Evolutionary conservation across 2,888 invertebrate species (phyloP).

Genomic region (Seladonia tumulorum): DNA sequence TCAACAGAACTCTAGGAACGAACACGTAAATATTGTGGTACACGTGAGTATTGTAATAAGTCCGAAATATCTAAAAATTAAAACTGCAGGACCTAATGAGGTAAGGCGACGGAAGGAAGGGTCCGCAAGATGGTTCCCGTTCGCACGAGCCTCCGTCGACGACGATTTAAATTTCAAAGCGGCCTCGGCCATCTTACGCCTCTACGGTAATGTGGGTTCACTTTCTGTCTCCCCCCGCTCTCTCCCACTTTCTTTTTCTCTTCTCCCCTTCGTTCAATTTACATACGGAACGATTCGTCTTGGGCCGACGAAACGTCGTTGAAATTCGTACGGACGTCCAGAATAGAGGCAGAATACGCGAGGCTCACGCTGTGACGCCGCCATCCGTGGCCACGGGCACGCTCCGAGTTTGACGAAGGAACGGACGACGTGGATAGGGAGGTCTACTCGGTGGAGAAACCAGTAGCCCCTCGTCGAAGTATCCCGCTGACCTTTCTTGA

Average conservation of each 20-base stretch:
- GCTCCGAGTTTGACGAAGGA: conserved; percentile 70
- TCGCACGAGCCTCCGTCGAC: conserved; percentile 3
- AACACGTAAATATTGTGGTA: too few species aligned
- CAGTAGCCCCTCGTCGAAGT: conserved; percentile 80
- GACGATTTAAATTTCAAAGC: conserved; percentile 55
- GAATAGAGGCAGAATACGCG: conserved; percentile 53
- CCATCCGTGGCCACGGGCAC: conserved; percentile 39
- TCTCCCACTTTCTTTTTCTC: not conserved
- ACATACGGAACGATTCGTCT: conserved; percentile 41
- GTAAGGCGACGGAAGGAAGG: not conserved
- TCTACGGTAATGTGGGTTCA: conserved; percentile 14
- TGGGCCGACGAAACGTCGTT: conserved; percentile 58
- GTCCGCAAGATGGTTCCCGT: not conserved
- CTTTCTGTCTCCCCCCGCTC: not conserved
- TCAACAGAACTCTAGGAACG: too few species aligned
- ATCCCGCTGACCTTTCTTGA: conserved; percentile 81
- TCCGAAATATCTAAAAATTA: not conserved
- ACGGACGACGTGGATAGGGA: conserved; percentile 51
- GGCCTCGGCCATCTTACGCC: conserved; percentile 11
- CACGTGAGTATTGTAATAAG: not conserved
- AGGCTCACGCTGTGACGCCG: conserved; percentile 70
- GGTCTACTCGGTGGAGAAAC: conserved; percentile 73
- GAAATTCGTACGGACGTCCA: conserved; percentile 71
- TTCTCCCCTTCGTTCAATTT: conserved; percentile 43
- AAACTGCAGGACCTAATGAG: conserved; percentile 11